Conservation (phyloP, 2,113 vertebrate genomes). For the Rhabdomys dilectus region DNA sequence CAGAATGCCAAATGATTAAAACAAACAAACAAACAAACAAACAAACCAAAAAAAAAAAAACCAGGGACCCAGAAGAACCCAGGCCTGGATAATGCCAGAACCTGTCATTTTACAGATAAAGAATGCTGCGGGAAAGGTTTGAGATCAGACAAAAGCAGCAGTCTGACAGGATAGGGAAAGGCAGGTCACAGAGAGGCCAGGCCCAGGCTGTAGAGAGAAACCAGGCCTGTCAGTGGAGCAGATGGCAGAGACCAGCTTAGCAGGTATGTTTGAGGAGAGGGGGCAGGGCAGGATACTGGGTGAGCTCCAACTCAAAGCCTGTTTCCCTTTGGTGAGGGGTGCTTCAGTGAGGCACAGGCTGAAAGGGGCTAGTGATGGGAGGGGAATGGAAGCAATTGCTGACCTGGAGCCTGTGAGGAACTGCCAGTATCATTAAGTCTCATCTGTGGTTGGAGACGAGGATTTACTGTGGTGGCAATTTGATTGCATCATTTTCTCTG, state of each 20-base stretch:
- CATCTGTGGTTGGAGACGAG: not conserved
- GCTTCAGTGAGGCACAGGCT: not conserved
- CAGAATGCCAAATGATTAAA: not conserved
- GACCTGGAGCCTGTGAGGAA: not conserved
- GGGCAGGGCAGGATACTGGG: not conserved
- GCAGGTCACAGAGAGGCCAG: constrained; percentile 14
- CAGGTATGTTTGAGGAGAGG: not conserved
- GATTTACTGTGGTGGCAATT: not conserved
- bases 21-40: too few relatives aligned
- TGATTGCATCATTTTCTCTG: not conserved
- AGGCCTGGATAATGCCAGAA: constrained; percentile 14
- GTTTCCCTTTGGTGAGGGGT: not conserved
- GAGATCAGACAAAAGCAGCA: not conserved
- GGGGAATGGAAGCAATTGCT: not conserved
- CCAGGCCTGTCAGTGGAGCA: not conserved
- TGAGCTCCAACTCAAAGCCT: not conserved
- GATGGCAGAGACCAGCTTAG: not conserved
- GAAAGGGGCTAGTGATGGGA: not conserved
- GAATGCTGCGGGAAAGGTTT: not conserved
- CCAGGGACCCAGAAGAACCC: not conserved
- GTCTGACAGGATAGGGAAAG: not conserved
- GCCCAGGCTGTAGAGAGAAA: constrained; percentile 1
- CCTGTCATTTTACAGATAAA: not conserved
- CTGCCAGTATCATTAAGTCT: not conserved
- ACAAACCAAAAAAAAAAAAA: too few relatives aligned